Conservation (phyloP, 2,888 invertebrate species). For the Magallana nippona region DNA sequence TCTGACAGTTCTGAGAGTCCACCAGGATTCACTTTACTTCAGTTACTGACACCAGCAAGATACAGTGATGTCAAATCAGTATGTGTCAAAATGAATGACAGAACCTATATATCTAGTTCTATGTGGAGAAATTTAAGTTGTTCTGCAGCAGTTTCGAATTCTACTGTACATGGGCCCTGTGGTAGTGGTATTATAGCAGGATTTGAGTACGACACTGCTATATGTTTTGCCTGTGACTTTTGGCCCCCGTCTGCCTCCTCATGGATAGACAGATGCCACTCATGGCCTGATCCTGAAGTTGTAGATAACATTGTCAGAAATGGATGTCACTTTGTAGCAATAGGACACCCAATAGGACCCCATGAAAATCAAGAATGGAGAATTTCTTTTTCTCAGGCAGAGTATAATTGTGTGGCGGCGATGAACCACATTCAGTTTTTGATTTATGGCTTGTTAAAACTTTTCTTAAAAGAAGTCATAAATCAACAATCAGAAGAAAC, state of each 20-base stretch:
- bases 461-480: no score
- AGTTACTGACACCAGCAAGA: not conserved
- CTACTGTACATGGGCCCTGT: not conserved
- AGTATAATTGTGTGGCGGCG: no score
- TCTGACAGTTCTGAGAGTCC: constrained; percentile 5
- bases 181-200: not conserved
- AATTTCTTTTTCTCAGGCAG: no score
- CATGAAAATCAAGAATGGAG: no score
- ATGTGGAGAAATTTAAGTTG: not conserved
- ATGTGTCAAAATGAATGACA: no score
- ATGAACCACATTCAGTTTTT: no score
- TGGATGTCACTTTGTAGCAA: not conserved
- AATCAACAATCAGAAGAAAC: no score
- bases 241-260: not conserved
- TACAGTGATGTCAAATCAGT: not conserved
- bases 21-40: not conserved
- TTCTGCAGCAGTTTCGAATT: not conserved
- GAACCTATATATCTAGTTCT: not conserved
- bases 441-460: no score
- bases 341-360: no score
- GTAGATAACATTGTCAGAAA: not conserved
- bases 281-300: no score
- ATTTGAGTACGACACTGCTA: not conserved
- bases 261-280: no score
- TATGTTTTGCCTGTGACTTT: not conserved